Base-by-base conservation (phyloP, 2,113 vertebrate genomes). In the Rhombomys opimus region DNA sequence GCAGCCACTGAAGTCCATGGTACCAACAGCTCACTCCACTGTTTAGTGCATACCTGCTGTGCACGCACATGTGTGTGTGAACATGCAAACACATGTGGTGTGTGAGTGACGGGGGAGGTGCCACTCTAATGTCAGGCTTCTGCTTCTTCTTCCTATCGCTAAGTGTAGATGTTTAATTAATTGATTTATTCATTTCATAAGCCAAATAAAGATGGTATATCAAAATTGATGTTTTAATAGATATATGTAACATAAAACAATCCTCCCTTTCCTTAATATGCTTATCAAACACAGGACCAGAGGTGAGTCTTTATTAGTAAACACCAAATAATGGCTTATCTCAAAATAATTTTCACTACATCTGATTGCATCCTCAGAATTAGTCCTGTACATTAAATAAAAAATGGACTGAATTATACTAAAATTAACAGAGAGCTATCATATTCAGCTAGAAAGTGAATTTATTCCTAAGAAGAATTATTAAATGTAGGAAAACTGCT, bases 231-330 rank as follows among this genome's bases (percentile, higher is more conserved):
- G 61, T 77, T 72, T 8, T 23, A 72, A 81, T 18, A 95, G 52
- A 35, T 72, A 91, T 61, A 41, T 2, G 9, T 50, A 87, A 77
- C 59, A 73, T 73, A 90, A 93, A 75, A 65, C 70, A n/a, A 38
- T 11, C 10, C 22, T 15, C 17, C 70, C 88, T 81, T 38, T 75
- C 38, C 25, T 57, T 77, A 89, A 94, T 90, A 63, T 75, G 17
- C 67, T 65, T 89, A 30, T 88, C 57, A 89, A 85, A 75, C 77
- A 88, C 59, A 72, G 35, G 2, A 61, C 67, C 57, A 78, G 80
- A 90, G 30, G 17, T 91, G 88, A 78, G 32, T n/a, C 75, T 90
- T 91, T 87, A 73, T 73, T 88, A n/a, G 90, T 88, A 78, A 93
- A 75, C 22, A 75, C 9, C 61, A 86, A 91, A 32, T 41, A 77